Evolutionary conservation across 53 echinoderm and acorn worm species (phyloP).

Genomic region (Mesocentrotus franciscanus): DNA sequence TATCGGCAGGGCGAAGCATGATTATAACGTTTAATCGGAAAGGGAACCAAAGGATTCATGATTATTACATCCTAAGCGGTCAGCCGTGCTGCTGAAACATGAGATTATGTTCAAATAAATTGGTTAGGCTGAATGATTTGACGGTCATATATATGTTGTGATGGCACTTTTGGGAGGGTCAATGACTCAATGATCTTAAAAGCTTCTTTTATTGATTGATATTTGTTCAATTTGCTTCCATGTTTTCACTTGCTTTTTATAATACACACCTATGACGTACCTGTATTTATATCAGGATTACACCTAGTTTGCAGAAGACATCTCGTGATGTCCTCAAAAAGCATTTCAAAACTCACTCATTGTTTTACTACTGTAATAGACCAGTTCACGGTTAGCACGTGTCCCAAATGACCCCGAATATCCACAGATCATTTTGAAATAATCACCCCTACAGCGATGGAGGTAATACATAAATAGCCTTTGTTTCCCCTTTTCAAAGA

Average conservation of each 20-base stretch:
- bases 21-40: slow-evolving; percentile 40
- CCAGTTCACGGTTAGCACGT: too few species aligned
- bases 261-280: neutral
- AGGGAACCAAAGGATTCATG: slow-evolving; percentile 8
- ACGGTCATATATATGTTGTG: neutral
- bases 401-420: too few species aligned
- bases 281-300: neutral
- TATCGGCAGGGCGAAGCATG: neutral
- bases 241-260: neutral
- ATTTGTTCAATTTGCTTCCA: neutral
- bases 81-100: neutral
- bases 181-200: neutral
- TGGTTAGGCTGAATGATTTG: neutral
- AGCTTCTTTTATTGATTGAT: neutral
- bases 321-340: too few species aligned
- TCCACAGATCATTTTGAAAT: too few species aligned
- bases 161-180: neutral
- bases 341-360: too few species aligned
- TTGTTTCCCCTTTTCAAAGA: too few species aligned
- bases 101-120: neutral
- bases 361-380: too few species aligned
- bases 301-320: too few species aligned
- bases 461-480: too few species aligned
- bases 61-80: slow-evolving; percentile 14
- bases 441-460: too few species aligned